Percentiles rank a stretch among this genome's conserved stretches.
These are phyloP conservation scores for Noctua janthina DNA, from an alignment of 2,888 invertebrate species.

Conservation along the genomic window DNA sequence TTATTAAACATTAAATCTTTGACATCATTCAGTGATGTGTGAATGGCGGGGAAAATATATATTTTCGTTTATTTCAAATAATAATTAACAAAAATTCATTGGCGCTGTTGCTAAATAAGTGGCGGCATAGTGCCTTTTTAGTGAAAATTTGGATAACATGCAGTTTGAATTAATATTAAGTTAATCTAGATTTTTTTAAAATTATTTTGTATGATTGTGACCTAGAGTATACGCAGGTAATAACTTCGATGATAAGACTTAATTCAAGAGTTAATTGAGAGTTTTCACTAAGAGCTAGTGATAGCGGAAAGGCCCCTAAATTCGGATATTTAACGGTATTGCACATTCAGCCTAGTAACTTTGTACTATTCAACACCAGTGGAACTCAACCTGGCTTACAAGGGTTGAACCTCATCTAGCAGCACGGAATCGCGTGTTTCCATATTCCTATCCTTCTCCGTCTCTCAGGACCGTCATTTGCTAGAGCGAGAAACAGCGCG, in stretches of 20 bases:
- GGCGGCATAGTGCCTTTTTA: conserved; percentile 14
- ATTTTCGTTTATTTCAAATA: conserved; percentile 38
- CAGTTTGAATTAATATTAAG: conserved; percentile 21
- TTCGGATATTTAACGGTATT: conserved; percentile 42
- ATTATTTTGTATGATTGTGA: conserved; percentile 52
- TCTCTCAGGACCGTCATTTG: background rate
- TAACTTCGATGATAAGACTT: conserved; percentile 53
- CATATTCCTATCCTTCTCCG: background rate
- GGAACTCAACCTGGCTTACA: background rate
- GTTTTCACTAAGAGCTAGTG: conserved; percentile 52
- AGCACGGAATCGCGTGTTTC: background rate
- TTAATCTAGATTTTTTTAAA: conserved; percentile 30
- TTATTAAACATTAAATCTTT: conserved; percentile 66
- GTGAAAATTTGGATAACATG: conserved; percentile 13
- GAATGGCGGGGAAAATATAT: conserved; percentile 62
- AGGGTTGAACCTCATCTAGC: background rate
- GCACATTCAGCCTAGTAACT: conserved; percentile 12
- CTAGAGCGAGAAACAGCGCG: background rate
- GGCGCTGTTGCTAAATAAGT: conserved; percentile 55
- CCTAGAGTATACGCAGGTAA: conserved; percentile 40
- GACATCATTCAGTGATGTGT: conserved; percentile 67
- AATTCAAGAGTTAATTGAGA: conserved; percentile 41
- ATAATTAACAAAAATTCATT: conserved; percentile 44
- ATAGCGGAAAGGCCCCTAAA: conserved; percentile 65
- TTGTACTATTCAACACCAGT: background rate